A percentile compares a stretch with the other conserved stretches of the same genome.
These are phyloP conservation scores for Eueremaeus valkanovi DNA, from an alignment of 2,888 invertebrate species.

Conservation along the genomic window DNA sequence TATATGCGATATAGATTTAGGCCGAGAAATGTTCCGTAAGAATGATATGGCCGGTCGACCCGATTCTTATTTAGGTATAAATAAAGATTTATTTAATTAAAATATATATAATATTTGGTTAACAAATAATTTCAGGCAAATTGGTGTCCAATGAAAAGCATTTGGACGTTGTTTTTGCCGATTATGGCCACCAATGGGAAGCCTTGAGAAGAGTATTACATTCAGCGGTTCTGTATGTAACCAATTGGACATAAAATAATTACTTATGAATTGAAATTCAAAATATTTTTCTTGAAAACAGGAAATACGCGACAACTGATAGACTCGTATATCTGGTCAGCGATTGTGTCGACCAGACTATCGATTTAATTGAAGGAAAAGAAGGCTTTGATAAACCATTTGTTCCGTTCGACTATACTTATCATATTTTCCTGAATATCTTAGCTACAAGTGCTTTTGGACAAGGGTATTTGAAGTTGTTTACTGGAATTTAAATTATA, in stretches of 20 bases:
- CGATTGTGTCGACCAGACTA: slow-evolving; percentile 3
- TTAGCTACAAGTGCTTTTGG: not conserved
- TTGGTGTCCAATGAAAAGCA: not conserved
- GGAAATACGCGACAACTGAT: not conserved
- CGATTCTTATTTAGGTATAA: not conserved
- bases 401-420: not conserved
- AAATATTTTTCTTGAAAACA: not conserved
- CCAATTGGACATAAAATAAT: not conserved
- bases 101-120: not conserved
- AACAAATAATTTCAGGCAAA: not conserved
- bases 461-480: not conserved
- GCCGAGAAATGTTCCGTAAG: not conserved
- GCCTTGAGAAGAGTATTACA: not conserved
- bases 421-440: not conserved
- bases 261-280: not conserved
- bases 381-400: slow-evolving; percentile 4
- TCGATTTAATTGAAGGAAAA: not conserved
- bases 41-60: slow-evolving; percentile 27
- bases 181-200: slow-evolving; percentile 21
- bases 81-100: too few species aligned
- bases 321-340: not conserved
- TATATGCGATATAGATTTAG: slow-evolving; percentile 9
- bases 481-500: not conserved
- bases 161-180: not conserved
- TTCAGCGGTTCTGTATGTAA: slow-evolving; percentile 5